Conservation (phyloP, 92 coral and sea anemone species). For the Zoanthus sansibaricus region DNA sequence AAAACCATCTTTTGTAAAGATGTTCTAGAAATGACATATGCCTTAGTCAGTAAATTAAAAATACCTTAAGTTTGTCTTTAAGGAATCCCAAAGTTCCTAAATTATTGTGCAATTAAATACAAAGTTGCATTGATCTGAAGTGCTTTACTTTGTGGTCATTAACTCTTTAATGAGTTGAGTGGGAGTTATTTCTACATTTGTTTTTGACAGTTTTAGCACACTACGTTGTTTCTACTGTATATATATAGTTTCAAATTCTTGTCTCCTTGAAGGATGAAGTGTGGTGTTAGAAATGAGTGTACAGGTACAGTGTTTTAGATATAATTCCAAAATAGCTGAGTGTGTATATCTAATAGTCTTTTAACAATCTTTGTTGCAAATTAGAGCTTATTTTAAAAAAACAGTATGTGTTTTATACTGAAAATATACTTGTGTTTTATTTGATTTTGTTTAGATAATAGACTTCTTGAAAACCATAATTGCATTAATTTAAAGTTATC, state of each 20-base stretch:
- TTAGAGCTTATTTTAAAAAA: too few relatives aligned
- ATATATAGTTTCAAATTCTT: background rate
- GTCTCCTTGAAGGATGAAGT: conserved; percentile 17
- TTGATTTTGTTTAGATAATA: too few relatives aligned
- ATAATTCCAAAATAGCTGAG: background rate
- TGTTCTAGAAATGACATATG: background rate
- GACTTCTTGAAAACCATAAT: too few relatives aligned
- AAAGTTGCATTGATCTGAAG: background rate
- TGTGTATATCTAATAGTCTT: background rate
- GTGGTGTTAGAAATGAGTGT: conserved; percentile 4
- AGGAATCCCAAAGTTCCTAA: background rate
- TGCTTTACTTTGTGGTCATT: background rate
- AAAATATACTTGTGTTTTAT: too few relatives aligned
- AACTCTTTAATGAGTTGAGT: background rate
- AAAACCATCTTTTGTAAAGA: background rate
- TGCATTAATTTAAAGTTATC: too few relatives aligned
- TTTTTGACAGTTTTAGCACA: background rate
- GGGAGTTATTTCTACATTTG: background rate
- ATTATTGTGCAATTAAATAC: background rate
- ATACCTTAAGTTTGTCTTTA: background rate
- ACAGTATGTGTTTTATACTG: too few relatives aligned
- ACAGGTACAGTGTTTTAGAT: background rate
- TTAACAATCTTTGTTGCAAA: background rate
- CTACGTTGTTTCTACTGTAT: background rate
- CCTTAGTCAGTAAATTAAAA: background rate